Evolutionary conservation across 2,113 vertebrate species (phyloP).

Genomic region (Phyllopteryx taeniolatus): DNA sequence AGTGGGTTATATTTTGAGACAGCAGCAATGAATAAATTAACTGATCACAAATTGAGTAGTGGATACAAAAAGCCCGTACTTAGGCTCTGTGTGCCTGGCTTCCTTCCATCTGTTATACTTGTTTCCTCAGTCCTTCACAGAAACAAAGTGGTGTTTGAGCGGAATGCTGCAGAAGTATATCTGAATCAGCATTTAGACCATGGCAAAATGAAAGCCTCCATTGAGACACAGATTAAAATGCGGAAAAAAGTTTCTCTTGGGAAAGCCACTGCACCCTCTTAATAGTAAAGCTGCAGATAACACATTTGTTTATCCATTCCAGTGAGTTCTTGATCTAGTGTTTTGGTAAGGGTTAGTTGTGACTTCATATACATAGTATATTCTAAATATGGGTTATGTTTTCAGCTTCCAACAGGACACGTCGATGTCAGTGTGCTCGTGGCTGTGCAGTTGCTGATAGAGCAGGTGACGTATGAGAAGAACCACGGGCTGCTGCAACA

Average conservation of each 20-base stretch:
- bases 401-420: slow-evolving; percentile 81
- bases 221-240: slow-evolving; percentile 29
- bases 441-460: slow-evolving; percentile 87
- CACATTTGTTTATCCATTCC: slow-evolving; percentile 17
- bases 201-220: slow-evolving; percentile 30
- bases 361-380: not conserved
- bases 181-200: slow-evolving; percentile 19
- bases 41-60: not conserved
- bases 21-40: not conserved
- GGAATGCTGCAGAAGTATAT: slow-evolving; percentile 2
- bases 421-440: slow-evolving; percentile 94
- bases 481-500: slow-evolving; percentile 86
- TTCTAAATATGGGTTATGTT: not conserved
- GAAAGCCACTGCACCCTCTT: slow-evolving; percentile 39
- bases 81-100: not conserved
- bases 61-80: not conserved
- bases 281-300: slow-evolving; percentile 26
- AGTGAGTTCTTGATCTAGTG: slow-evolving; percentile 17
- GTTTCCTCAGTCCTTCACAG: not conserved
- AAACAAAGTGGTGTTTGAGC: not conserved
- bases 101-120: slow-evolving; percentile 10
- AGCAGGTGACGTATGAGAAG: slow-evolving; percentile 89
- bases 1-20: not conserved
- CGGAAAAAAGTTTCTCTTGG: not conserved
- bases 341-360: slow-evolving; percentile 1